Conservation (phyloP, 2,797 vertebrate species). For the Brachymystax lenok region DNA sequence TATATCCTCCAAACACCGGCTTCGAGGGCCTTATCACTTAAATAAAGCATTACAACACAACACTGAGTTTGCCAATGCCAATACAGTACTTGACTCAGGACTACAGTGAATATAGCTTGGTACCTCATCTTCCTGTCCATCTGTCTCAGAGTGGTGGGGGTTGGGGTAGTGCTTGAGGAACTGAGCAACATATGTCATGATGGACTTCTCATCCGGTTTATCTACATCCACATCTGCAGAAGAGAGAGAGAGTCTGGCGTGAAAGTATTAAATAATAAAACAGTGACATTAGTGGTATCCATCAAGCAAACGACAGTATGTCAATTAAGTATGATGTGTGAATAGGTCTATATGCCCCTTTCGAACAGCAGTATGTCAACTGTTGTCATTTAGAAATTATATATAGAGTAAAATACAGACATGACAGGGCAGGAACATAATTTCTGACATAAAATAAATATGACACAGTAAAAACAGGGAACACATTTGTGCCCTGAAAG, state of each 20-base stretch:
- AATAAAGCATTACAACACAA: constrained; percentile 1
- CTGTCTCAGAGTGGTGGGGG: constrained; percentile 76
- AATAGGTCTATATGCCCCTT: background rate
- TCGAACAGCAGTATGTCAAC: background rate
- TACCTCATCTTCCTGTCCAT: constrained; percentile 91
- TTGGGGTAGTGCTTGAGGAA: constrained; percentile 96
- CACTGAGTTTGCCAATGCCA: background rate
- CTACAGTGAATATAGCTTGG: constrained; percentile 17
- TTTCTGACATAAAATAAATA: constrained; percentile 1
- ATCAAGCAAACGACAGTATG: background rate
- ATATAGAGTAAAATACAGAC: constrained; percentile 11
- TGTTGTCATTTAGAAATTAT: background rate
- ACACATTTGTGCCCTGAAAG: constrained; percentile 21
- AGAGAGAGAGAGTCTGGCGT: constrained; percentile 17
- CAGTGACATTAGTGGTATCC: background rate
- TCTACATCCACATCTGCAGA: constrained; percentile 94
- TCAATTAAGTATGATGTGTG: background rate
- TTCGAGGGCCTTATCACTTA: background rate
- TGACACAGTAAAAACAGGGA: background rate
- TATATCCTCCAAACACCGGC: too few species aligned
- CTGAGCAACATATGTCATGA: constrained; percentile 99
- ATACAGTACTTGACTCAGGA: background rate
- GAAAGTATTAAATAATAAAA: background rate
- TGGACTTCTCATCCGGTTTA: constrained; percentile 98
- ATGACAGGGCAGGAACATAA: background rate